Evolutionary conservation across 2,113 vertebrate species (phyloP).

Genomic region (Nibea albiflora): DNA sequence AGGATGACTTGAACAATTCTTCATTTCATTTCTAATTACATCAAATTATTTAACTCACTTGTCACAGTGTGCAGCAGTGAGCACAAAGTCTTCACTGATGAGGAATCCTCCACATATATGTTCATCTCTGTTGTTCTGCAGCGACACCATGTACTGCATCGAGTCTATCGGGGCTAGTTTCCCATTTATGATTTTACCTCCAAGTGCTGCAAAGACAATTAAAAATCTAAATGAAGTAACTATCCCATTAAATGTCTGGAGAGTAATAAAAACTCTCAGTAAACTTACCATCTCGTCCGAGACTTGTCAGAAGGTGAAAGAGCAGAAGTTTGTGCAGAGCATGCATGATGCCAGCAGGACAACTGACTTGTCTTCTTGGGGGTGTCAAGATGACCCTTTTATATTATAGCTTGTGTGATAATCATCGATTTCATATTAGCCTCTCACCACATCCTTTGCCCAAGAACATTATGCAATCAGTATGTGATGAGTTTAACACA

Average conservation of each 20-base stretch:
- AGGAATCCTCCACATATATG: conserved; percentile 81
- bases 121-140: background rate
- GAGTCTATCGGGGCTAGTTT: conserved; percentile 56
- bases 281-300: conserved; percentile 29
- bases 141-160: conserved; percentile 80
- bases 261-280: rapidly evolving
- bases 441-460: background rate
- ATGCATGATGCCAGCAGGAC: conserved; percentile 23
- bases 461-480: no score
- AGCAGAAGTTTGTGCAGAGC: conserved; percentile 3
- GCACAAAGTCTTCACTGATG: conserved; percentile 70
- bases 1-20: no score
- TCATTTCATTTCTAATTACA: no score
- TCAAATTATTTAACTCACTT: background rate
- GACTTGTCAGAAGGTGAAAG: background rate
- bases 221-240: background rate
- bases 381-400: background rate
- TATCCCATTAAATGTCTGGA: background rate
- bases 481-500: no score
- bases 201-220: conserved; percentile 18
- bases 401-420: background rate
- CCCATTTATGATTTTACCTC: conserved; percentile 80
- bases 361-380: background rate
- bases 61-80: conserved; percentile 81
- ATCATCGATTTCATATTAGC: background rate